These are phyloP conservation scores for Lypha dubia DNA, from an alignment of 2,888 invertebrate species.

Conservation along the genomic window DNA sequence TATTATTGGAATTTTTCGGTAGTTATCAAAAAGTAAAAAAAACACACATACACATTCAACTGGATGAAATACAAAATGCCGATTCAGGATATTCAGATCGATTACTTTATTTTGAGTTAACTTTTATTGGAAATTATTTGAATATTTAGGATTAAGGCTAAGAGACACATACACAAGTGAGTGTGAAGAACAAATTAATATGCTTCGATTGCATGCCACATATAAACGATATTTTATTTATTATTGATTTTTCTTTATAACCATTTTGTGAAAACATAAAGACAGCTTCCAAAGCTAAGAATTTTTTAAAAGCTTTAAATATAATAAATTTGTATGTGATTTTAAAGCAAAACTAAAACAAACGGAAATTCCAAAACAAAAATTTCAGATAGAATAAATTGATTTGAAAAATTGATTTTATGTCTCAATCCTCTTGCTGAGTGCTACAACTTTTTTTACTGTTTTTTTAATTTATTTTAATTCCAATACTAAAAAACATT, in stretches of 20 bases:
- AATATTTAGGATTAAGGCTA: constrained; percentile 54
- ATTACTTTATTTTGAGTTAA: constrained; percentile 68
- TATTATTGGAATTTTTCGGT: constrained; percentile 69
- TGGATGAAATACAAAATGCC: constrained; percentile 57
- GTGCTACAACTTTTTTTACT: too few species aligned
- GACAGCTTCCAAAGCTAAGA: background rate
- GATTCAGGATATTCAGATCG: constrained; percentile 70
- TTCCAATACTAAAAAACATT: too few species aligned
- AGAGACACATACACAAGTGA: background rate
- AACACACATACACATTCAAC: constrained; percentile 41
- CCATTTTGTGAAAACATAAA: constrained; percentile 12
- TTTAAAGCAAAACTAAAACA: background rate
- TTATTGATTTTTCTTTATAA: constrained; percentile 46
- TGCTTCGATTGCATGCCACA: background rate
- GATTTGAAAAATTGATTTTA: too few species aligned
- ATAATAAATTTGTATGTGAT: constrained; percentile 4
- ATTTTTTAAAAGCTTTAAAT: constrained; percentile 26
- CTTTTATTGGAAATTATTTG: constrained; percentile 37
- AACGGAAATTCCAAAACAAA: constrained; percentile 19
- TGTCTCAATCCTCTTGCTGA: too few species aligned
- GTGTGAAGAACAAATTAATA: constrained; percentile 41
- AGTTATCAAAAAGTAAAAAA: constrained; percentile 47
- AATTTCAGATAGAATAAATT: too few species aligned
- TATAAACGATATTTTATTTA: constrained; percentile 36
- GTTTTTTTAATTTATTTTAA: too few species aligned